Conservation (phyloP, 2,888 invertebrate genomes). For the Scaptomyza polygonia region DNA sequence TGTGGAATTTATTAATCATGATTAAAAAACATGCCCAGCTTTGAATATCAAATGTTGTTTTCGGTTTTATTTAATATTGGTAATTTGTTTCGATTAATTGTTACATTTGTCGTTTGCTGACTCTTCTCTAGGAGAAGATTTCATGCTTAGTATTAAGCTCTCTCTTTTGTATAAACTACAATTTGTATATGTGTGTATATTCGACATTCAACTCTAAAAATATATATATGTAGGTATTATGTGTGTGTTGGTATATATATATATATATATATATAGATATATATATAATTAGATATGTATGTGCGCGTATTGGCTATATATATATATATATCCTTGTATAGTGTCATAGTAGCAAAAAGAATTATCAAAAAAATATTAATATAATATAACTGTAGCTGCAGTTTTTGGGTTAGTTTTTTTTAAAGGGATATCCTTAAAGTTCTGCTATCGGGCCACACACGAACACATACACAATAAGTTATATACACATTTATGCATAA, state of each 20-base stretch:
- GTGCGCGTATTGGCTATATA: constrained; percentile 44
- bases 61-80: constrained; percentile 58
- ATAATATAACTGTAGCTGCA: constrained; percentile 30
- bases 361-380: constrained; percentile 25
- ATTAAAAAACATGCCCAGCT: not conserved
- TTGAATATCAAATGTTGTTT: constrained; percentile 33
- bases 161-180: constrained; percentile 55
- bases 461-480: constrained; percentile 57
- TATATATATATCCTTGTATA: constrained; percentile 54
- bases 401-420: constrained; percentile 24
- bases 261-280: constrained; percentile 35
- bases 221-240: constrained; percentile 32
- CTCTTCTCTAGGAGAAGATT: constrained; percentile 63
- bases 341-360: constrained; percentile 57
- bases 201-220: constrained; percentile 53
- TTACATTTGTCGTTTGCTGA: constrained; percentile 62
- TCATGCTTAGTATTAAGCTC: constrained; percentile 52
- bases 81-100: constrained; percentile 41
- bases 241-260: constrained; percentile 10
- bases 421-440: constrained; percentile 34
- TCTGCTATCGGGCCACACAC: constrained; percentile 46
- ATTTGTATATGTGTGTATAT: constrained; percentile 49
- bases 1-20: no score
- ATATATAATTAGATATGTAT: constrained; percentile 51
- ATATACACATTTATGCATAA: constrained; percentile 68